Conservation (phyloP, 1,140 invertebrate species). For the Theocolax elegans region DNA sequence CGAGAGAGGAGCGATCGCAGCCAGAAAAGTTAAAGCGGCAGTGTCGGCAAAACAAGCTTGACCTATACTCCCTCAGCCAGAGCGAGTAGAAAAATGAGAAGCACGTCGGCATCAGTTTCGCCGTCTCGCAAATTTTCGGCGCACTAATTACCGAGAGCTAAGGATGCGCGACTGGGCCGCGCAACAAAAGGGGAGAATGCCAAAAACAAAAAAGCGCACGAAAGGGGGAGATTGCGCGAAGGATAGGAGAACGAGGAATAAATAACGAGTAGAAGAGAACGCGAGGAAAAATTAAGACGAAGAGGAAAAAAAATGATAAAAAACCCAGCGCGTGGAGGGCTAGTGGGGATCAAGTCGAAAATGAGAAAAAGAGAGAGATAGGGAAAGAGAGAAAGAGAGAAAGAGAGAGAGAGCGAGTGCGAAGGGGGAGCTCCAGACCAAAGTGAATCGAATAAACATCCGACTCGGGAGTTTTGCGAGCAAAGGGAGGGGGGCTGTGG, state of each 20-base stretch:
- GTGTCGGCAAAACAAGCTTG: slow-evolving; percentile 8
- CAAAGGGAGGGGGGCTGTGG: slow-evolving; percentile 28
- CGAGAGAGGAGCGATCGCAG: slow-evolving; percentile 13
- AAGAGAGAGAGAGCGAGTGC: slow-evolving; percentile 23
- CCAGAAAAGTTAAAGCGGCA: slow-evolving; percentile 25
- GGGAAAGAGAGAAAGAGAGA: slow-evolving; percentile 8
- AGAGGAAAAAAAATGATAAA: too few species aligned
- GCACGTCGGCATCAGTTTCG: slow-evolving; percentile 18
- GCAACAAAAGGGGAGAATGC: slow-evolving; percentile 9
- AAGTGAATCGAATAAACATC: slow-evolving; percentile 65
- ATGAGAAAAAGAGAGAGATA: too few species aligned
- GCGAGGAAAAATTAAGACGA: too few species aligned
- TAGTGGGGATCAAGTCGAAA: too few species aligned
- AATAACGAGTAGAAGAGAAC: too few species aligned
- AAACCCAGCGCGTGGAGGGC: too few species aligned
- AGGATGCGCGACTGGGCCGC: background rate
- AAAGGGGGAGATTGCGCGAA: slow-evolving; percentile 15
- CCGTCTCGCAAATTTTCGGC: slow-evolving; percentile 49
- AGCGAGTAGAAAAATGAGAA: slow-evolving; percentile 31
- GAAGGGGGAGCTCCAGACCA: slow-evolving; percentile 34
- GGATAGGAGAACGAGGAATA: background rate
- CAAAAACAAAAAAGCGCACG: too few species aligned
- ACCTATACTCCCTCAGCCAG: background rate
- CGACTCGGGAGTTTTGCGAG: slow-evolving; percentile 41
- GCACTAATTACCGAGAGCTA: slow-evolving; percentile 56